Base-by-base conservation (phyloP, 2,797 vertebrate genomes). In the Iguana delicatissima region DNA sequence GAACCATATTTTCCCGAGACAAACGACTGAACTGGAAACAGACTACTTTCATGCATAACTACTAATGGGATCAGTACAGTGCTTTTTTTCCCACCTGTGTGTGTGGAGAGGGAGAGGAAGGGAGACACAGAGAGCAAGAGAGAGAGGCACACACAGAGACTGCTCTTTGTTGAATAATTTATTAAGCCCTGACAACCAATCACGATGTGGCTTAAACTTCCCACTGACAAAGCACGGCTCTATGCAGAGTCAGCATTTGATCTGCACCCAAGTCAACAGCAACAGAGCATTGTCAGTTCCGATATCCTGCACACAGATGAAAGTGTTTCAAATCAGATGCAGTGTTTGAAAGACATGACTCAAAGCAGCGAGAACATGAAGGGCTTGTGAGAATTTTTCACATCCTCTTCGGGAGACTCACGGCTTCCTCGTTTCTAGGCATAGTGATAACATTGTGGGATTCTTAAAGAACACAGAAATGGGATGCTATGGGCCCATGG, bases 261-360 rank as follows among this genome's bases (percentile, higher is more conserved):
- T 80, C 67, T 16, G 6, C 50, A 84, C 35, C 42, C 16, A 67
- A 80, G 77, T 29, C 74, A 67, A 18, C 3, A 55, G 57, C 4
- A 55, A 69, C 42, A 91, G 62, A 2, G 0, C 26, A 89, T 24
- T n/a, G 85, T 62, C 10, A 29, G 2, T 84, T 82, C 77, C n/a
- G 32, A 69, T 85, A 79, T 20, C 24, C 0, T 86, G 0, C 80
- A 67, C 55, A 4, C 8, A 77, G 14, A 0, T 18, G 84, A 89
- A 93, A 77, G 0, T 81, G 73, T 90, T 84, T 79, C 42, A 86
- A 95, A 89, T 73, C 35, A 74, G 55, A 87, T 69, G 87, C 12
- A 89, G 38, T 0, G 0, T 69, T 89, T 84, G 3, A n/a, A 92
- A 90, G 73, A n/a, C 1, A 67, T 9, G 72, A 8, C 46, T 81